A percentile compares a stretch with the other conserved stretches of the same genome.
phyloP scores from a whole-genome alignment of 2,888 invertebrate genomes.

The Leucoma salicis region DNA sequence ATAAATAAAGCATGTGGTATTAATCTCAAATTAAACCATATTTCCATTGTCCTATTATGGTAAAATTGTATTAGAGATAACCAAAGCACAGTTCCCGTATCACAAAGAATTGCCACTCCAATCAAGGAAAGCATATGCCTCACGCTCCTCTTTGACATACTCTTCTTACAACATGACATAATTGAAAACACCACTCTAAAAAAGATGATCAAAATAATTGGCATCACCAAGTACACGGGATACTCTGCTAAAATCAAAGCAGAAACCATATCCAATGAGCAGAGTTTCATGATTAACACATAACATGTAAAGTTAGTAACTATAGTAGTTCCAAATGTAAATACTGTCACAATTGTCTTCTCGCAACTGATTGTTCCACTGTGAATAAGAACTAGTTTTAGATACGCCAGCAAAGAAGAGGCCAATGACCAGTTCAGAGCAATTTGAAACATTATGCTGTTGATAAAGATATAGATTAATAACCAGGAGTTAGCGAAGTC shows the following conservation, averaged over 20 bases:
- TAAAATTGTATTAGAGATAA: not conserved
- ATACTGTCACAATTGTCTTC: conserved; percentile 17
- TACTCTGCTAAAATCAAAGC: not conserved
- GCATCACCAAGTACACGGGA: conserved; percentile 12
- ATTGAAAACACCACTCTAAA: conserved; percentile 22
- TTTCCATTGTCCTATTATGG: not conserved
- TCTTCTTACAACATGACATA: conserved; percentile 24
- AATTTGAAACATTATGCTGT: not conserved
- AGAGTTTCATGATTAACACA: not conserved
- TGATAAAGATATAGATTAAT: not conserved
- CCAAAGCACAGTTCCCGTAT: conserved; percentile 8
- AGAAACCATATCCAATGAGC: fast-evolving
- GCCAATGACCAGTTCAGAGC: conserved; percentile 10
- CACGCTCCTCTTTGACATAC: conserved; percentile 20
- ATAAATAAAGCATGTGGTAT: conserved; percentile 3
- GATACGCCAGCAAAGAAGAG: conserved; percentile 16
- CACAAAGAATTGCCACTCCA: conserved; percentile 33
- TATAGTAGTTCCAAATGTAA: conserved; percentile 3
- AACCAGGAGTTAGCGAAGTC: not conserved
- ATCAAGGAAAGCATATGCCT: conserved; percentile 26
- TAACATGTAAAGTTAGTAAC: not conserved
- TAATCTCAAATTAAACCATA: not conserved
- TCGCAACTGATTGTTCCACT: conserved; percentile 15
- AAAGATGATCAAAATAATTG: conserved; percentile 23
- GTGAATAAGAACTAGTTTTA: conserved; percentile 22